phyloP scores from a whole-genome alignment of 2,113 vertebrate species.

The Cyphomyrus discorhynchus region DNA sequence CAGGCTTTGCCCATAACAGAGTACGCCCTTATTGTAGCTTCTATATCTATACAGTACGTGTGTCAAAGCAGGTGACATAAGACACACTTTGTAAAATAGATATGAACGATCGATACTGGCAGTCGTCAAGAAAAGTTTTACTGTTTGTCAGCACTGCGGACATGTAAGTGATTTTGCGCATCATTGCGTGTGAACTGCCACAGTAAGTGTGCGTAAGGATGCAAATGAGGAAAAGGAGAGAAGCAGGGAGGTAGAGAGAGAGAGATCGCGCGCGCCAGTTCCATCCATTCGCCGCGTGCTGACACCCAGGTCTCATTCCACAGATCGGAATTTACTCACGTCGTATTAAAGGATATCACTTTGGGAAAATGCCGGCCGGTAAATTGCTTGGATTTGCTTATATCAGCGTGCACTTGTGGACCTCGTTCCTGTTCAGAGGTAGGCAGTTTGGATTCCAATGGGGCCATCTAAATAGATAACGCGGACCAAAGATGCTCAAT shows the following conservation, averaged over 20 bases:
- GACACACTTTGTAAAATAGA: neutral
- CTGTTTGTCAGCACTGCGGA: neutral
- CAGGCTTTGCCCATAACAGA: neutral
- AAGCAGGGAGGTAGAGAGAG: neutral
- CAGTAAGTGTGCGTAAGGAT: neutral
- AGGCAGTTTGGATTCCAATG: conserved; percentile 27
- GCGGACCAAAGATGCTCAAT: neutral
- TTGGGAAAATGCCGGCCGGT: conserved; percentile 44
- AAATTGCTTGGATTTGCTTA: conserved; percentile 36
- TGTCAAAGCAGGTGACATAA: neutral
- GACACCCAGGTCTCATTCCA: conserved; percentile 1
- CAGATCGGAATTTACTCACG: conserved; percentile 22
- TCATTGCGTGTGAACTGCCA: neutral
- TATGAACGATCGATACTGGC: neutral
- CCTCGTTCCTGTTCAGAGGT: conserved; percentile 53
- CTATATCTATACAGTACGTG: too few species aligned
- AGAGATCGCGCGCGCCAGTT: conserved; percentile 18
- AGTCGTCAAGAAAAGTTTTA: neutral
- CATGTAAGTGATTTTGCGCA: neutral
- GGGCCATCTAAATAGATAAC: neutral
- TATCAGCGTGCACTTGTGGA: conserved; percentile 53
- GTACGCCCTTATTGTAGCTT: neutral
- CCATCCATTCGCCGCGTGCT: conserved; percentile 36
- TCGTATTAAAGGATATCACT: neutral
- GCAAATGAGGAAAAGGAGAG: neutral